These are phyloP conservation scores for Dolichomitus sp. DNA, from an alignment of 2,888 invertebrate genomes.

Conservation along the genomic window DNA sequence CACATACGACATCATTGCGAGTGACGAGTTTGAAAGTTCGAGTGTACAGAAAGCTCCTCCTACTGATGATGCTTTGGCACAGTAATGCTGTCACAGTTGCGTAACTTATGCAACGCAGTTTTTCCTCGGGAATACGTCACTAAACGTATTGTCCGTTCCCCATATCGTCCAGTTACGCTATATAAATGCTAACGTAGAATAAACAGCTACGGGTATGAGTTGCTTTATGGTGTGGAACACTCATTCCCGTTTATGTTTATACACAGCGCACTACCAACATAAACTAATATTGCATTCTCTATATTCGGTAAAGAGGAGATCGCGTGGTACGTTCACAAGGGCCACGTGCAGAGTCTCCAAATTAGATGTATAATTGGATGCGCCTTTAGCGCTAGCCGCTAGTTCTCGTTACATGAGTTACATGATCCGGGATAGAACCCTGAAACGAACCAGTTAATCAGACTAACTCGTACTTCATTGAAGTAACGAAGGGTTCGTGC, in stretches of 20 bases:
- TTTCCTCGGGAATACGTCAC: conserved; percentile 1
- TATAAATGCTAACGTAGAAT: not conserved
- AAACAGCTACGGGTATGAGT: not conserved
- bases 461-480: conserved; percentile 30
- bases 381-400: conserved; percentile 35
- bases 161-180: not conserved
- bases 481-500: conserved; percentile 42
- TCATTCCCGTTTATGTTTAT: conserved; percentile 3
- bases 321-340: not conserved
- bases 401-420: conserved; percentile 23
- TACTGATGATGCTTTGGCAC: not conserved
- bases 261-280: not conserved
- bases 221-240: not conserved
- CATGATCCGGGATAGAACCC: conserved; percentile 47
- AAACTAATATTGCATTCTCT: not conserved
- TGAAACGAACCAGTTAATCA: conserved; percentile 43
- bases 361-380: conserved; percentile 62
- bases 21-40: conserved; percentile 17
- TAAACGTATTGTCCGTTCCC: not conserved
- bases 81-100: not conserved
- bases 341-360: conserved; percentile 49
- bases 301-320: not conserved
- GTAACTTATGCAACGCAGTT: not conserved
- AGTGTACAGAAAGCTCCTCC: not conserved
- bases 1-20: conserved; percentile 13